phyloP scores from a whole-genome alignment of 1,140 invertebrate genomes.

The Cotesia vestalis region DNA sequence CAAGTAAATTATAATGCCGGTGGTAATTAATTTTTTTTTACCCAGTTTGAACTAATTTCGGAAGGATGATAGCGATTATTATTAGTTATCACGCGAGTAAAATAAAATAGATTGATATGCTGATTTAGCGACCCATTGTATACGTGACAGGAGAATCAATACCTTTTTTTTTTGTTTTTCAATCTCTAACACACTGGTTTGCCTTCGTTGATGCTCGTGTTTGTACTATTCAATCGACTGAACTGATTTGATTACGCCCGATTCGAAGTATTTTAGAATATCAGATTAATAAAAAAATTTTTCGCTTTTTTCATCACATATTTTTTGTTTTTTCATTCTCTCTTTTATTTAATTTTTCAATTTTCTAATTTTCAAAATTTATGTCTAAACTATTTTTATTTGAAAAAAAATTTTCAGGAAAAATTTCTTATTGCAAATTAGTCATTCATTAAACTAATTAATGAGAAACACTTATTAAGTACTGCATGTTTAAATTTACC shows the following conservation, averaged over 20 bases:
- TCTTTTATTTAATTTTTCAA: no score
- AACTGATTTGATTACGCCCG: conserved; percentile 32
- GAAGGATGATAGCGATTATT: conserved; percentile 31
- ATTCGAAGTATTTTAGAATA: conserved; percentile 28
- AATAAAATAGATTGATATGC: conserved; percentile 35
- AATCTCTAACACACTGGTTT: conserved; percentile 13
- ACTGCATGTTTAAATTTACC: no score
- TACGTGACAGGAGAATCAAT: conserved; percentile 21
- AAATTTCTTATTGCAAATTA: no score
- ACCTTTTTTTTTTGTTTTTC: conserved; percentile 11
- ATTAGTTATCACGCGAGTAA: conserved; percentile 34
- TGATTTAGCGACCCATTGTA: conserved; percentile 32
- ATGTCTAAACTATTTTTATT: no score
- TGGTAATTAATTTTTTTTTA: conserved; percentile 9
- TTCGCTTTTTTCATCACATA: conserved; percentile 6
- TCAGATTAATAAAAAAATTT: conserved; percentile 17
- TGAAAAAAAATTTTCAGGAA: no score
- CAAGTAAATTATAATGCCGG: not conserved
- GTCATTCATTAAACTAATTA: no score
- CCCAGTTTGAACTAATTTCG: conserved; percentile 31
- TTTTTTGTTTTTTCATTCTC: no score
- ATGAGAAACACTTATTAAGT: no score
- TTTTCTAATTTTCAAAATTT: not conserved
- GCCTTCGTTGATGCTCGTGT: conserved; percentile 28
- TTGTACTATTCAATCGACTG: conserved; percentile 33